These are phyloP conservation scores for Cotesia vestalis DNA, from an alignment of 1,140 invertebrate genomes.

Conservation along the genomic window DNA sequence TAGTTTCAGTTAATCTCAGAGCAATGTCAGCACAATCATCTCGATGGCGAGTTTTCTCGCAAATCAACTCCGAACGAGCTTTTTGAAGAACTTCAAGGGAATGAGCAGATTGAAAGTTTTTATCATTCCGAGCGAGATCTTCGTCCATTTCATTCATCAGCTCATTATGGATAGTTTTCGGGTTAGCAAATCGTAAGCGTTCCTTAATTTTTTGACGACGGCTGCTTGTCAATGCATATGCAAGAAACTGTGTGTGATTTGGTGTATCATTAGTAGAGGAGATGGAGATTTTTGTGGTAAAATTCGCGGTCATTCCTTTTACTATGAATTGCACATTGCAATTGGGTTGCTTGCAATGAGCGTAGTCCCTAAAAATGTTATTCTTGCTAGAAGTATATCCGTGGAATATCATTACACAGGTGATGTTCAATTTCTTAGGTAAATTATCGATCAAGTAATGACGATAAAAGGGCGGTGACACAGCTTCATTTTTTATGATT, in stretches of 20 bases:
- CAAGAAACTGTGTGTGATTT: no score
- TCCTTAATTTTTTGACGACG: slow-evolving; percentile 10
- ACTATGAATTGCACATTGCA: slow-evolving; percentile 22
- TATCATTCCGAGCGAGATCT: slow-evolving; percentile 9
- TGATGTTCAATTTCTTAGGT: neutral
- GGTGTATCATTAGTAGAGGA: neutral
- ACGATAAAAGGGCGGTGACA: no score
- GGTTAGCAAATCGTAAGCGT: slow-evolving; percentile 12
- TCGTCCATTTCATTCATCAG: slow-evolving; percentile 13
- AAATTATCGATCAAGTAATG: slow-evolving; percentile 3
- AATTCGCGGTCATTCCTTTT: neutral
- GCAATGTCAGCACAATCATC: slow-evolving; percentile 24
- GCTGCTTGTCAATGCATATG: no score
- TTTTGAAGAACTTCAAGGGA: slow-evolving; percentile 27
- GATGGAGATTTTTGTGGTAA: neutral
- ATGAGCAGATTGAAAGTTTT: slow-evolving; percentile 24
- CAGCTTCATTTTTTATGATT: no score
- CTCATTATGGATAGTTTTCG: slow-evolving; percentile 5
- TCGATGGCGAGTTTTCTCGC: slow-evolving; percentile 18
- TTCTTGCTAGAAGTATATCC: neutral
- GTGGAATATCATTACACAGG: neutral
- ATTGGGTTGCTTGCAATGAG: slow-evolving; percentile 23
- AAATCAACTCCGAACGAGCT: slow-evolving; percentile 17
- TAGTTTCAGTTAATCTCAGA: slow-evolving; percentile 1
- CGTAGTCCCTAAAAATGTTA: slow-evolving; percentile 15